These are phyloP conservation scores for Diplazon laetatorius DNA, from an alignment of 2,888 invertebrate genomes.

Conservation along the genomic window DNA sequence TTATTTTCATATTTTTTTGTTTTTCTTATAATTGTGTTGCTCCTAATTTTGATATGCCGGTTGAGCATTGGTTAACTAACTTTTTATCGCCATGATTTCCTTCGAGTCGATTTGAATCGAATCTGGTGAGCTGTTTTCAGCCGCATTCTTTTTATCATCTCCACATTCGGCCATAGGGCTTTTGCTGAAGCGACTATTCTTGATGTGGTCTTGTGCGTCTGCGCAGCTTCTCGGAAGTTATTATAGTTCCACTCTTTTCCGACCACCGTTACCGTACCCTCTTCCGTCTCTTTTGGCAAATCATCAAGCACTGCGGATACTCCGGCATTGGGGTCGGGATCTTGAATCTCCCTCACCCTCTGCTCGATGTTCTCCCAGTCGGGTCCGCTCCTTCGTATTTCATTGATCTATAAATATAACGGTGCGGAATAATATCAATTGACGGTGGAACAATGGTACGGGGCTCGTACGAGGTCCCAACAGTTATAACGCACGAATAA, in stretches of 20 bases:
- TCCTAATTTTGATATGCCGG: not conserved
- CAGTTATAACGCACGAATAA: constrained; percentile 13
- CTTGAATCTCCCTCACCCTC: not conserved
- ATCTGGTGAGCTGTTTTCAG: not conserved
- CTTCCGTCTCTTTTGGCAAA: constrained; percentile 5
- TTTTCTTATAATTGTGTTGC: constrained; percentile 4
- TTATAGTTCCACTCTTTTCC: constrained; percentile 9
- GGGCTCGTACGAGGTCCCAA: constrained; percentile 13
- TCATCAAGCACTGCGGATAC: not conserved
- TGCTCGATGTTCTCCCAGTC: constrained; percentile 23
- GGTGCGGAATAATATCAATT: constrained; percentile 22
- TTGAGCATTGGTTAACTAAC: constrained; percentile 15
- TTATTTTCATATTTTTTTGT: not conserved
- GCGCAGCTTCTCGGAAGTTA: constrained; percentile 9
- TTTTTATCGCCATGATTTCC: constrained; percentile 24
- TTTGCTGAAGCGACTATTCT: constrained; percentile 26
- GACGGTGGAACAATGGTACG: constrained; percentile 6
- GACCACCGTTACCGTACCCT: constrained; percentile 3
- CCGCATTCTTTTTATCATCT: not conserved
- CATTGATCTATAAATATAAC: constrained; percentile 26
- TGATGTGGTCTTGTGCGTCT: not conserved
- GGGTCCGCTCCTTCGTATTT: constrained; percentile 21
- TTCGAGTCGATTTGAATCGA: not conserved
- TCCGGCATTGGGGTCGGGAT: not conserved
- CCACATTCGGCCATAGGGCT: constrained; percentile 25